A percentile compares a stretch with the other conserved stretches of the same genome.
Evolutionary conservation across 2,113 vertebrate species (phyloP).

Genomic region (Indicator indicator): DNA sequence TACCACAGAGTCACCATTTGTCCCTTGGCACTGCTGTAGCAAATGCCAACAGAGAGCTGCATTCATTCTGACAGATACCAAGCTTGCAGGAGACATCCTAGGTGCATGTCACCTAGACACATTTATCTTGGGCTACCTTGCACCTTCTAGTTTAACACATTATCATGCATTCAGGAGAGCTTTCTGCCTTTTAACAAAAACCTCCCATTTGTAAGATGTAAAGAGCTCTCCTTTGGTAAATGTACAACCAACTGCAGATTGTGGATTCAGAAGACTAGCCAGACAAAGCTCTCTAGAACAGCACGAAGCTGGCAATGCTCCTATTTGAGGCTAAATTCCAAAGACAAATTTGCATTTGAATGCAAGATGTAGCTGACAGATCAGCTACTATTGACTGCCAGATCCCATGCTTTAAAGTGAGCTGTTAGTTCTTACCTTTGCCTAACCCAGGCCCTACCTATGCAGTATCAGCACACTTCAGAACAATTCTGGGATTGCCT

Average conservation of each 20-base stretch:
- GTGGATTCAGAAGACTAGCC: neutral
- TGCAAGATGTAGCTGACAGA: neutral
- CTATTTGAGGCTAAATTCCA: conserved; percentile 8
- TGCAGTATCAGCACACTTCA: neutral
- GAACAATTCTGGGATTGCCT: neutral
- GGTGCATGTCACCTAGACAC: neutral
- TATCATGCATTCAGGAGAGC: neutral
- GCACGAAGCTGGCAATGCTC: conserved; percentile 8
- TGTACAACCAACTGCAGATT: neutral
- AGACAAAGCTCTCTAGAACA: neutral
- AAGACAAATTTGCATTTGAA: conserved; percentile 54
- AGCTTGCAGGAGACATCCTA: neutral
- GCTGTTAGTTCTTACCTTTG: neutral
- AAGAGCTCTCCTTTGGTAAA: neutral
- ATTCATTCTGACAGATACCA: neutral
- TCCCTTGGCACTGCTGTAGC: neutral
- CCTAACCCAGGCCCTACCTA: neutral
- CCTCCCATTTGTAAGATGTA: neutral
- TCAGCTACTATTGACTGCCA: neutral
- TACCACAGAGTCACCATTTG: neutral
- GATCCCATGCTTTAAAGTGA: neutral
- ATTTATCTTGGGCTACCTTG: neutral
- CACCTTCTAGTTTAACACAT: neutral
- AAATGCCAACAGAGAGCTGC: neutral
- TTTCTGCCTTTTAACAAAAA: neutral